Percentiles rank a stretch among this genome's conserved stretches.
These are phyloP conservation scores for Cacoxenus indagator DNA, from an alignment of 2,888 invertebrate genomes.

Conservation along the genomic window DNA sequence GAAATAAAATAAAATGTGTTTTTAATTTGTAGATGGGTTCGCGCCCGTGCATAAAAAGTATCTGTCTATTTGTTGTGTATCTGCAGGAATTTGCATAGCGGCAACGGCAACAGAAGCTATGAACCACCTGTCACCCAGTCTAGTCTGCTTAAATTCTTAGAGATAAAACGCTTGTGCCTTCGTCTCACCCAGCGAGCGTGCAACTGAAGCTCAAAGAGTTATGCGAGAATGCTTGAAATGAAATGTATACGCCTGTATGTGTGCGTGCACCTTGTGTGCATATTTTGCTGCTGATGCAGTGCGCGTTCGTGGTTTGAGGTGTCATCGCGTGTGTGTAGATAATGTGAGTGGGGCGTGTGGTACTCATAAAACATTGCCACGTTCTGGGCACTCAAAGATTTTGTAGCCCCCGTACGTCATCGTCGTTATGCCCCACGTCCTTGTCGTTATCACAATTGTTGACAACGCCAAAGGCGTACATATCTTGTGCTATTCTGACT, in stretches of 20 bases:
- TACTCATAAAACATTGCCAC: slow-evolving; percentile 62
- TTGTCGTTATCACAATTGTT: neutral
- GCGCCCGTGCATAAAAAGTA: slow-evolving; percentile 28
- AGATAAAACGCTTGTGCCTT: slow-evolving; percentile 4
- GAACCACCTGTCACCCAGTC: slow-evolving; percentile 7
- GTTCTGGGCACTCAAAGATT: slow-evolving; percentile 45
- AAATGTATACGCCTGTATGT: too few relatives aligned
- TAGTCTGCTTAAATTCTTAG: neutral
- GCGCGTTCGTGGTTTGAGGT: neutral
- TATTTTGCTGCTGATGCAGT: neutral
- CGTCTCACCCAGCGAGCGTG: neutral
- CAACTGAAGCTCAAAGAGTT: slow-evolving; percentile 14
- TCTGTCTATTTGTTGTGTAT: neutral
- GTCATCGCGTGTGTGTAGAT: neutral
- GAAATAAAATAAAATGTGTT: slow-evolving; percentile 60
- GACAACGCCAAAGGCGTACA: slow-evolving; percentile 2
- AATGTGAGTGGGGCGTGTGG: neutral
- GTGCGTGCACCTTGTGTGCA: neutral
- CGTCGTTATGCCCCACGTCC: neutral
- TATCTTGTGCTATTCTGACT: slow-evolving; percentile 30
- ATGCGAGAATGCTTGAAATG: slow-evolving; percentile 21
- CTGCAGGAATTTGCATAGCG: neutral
- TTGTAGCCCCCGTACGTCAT: neutral
- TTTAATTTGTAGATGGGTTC: slow-evolving; percentile 62
- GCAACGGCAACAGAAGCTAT: neutral